A percentile compares a stretch with the other conserved stretches of the same genome.
Evolutionary conservation across 1,140 invertebrate species (phyloP).

Genomic region (Parapsyche elsis): DNA sequence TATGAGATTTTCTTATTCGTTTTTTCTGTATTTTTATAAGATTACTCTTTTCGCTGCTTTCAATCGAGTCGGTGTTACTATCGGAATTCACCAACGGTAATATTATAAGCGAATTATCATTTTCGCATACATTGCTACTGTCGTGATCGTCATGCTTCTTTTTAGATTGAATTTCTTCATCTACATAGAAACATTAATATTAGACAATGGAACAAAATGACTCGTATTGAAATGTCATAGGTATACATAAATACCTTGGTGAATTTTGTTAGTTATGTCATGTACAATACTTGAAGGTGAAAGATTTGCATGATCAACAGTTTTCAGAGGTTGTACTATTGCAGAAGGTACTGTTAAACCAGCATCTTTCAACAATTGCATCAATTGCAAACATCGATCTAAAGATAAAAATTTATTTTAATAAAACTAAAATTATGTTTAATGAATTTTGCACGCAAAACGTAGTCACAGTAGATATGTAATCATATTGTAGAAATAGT

Average conservation of each 20-base stretch:
- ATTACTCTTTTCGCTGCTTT: neutral
- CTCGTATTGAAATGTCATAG: neutral
- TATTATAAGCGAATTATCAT: neutral
- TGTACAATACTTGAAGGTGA: slow-evolving; percentile 20
- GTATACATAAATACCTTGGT: neutral
- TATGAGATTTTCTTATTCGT: neutral
- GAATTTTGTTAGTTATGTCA: slow-evolving; percentile 28
- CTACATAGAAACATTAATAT: neutral
- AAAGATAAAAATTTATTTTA: neutral
- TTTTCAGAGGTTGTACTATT: slow-evolving; percentile 6
- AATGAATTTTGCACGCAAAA: no score
- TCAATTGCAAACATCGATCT: slow-evolving; percentile 37
- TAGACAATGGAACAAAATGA: neutral
- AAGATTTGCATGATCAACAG: neutral
- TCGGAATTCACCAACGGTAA: neutral
- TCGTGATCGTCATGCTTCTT: neutral
- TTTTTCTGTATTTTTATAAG: slow-evolving; percentile 2
- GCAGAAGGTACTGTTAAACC: neutral
- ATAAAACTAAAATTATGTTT: no score
- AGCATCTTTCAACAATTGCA: slow-evolving; percentile 2
- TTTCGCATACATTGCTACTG: neutral
- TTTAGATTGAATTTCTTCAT: slow-evolving; percentile 1
- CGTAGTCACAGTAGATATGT: no score
- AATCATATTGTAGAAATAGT: no score
- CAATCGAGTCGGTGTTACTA: neutral